Evolutionary conservation across 2,888 invertebrate species (phyloP).

Genomic region (Macropis europaea): DNA sequence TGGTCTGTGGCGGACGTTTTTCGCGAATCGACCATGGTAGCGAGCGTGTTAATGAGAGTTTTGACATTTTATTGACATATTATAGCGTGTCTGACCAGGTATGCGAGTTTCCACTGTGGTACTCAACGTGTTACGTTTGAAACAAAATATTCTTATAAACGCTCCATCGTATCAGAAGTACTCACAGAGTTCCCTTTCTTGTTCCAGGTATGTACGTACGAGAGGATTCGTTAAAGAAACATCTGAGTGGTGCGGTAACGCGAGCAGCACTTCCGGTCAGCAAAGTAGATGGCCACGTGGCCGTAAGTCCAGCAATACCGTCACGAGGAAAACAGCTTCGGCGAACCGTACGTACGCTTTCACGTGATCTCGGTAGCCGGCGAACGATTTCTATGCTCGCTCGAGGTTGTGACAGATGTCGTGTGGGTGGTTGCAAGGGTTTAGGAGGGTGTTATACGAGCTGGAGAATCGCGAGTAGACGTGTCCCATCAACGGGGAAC

Average conservation of each 20-base stretch:
- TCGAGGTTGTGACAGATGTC: conserved; percentile 54
- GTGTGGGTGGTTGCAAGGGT: conserved; percentile 14
- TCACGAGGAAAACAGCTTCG: conserved; percentile 8
- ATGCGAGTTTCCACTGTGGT: no score
- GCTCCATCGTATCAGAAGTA: no score
- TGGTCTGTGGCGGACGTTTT: no score
- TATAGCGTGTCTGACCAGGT: no score
- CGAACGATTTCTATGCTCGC: conserved; percentile 54
- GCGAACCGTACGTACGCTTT: conserved; percentile 19
- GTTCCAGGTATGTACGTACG: conserved; percentile 4
- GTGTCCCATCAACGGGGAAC: conserved; percentile 61
- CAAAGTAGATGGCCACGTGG: conserved; percentile 12
- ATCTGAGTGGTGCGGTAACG: background rate
- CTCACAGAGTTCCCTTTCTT: conserved; percentile 7
- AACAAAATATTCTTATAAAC: no score
- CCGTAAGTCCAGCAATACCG: conserved; percentile 13
- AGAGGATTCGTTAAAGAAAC: background rate
- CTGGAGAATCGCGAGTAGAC: conserved; percentile 42
- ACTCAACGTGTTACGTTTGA: no score
- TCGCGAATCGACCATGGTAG: no score
- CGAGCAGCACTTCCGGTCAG: conserved; percentile 9
- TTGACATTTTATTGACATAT: no score
- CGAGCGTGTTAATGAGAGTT: no score
- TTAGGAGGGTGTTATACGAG: conserved; percentile 40
- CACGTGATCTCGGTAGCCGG: conserved; percentile 2